These are phyloP conservation scores for Cremastobaeus sp. DNA, from an alignment of 2,888 invertebrate species.

Conservation along the genomic window DNA sequence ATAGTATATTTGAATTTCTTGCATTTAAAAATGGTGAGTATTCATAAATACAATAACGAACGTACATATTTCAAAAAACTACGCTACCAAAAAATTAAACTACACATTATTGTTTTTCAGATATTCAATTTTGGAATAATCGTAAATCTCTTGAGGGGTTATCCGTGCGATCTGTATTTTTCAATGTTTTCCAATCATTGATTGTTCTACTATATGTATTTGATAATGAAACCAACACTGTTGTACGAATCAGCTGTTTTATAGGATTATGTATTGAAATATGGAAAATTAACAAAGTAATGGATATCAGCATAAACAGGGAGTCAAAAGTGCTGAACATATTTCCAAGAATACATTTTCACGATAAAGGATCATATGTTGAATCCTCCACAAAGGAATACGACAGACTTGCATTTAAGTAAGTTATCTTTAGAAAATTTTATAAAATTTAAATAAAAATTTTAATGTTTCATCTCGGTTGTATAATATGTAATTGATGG, in stretches of 20 bases:
- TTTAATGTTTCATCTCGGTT: too few relatives aligned
- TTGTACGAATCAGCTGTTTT: slow-evolving; percentile 95
- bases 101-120: slow-evolving; percentile 73
- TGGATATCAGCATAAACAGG: slow-evolving; percentile 89
- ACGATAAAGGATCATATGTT: slow-evolving; percentile 97
- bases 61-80: too few relatives aligned
- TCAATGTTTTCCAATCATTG: slow-evolving; percentile 97
- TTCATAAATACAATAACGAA: not conserved
- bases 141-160: slow-evolving; percentile 97
- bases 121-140: slow-evolving; percentile 99
- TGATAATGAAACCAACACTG: slow-evolving; percentile 98
- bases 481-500: too few relatives aligned
- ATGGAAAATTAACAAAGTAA: slow-evolving; percentile 99
- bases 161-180: slow-evolving; percentile 98
- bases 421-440: too few relatives aligned
- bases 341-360: slow-evolving; percentile 88
- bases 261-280: slow-evolving; percentile 97
- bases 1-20: slow-evolving; percentile 98
- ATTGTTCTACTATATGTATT: slow-evolving; percentile 97
- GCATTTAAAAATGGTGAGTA: slow-evolving; percentile 97
- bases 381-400: slow-evolving; percentile 95
- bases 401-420: slow-evolving; percentile 94
- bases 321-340: slow-evolving; percentile 87
- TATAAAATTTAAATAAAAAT: too few relatives aligned
- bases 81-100: not conserved